Evolutionary conservation across 2,113 vertebrate species (phyloP).

Genomic region (Chaenocephalus aceratus): DNA sequence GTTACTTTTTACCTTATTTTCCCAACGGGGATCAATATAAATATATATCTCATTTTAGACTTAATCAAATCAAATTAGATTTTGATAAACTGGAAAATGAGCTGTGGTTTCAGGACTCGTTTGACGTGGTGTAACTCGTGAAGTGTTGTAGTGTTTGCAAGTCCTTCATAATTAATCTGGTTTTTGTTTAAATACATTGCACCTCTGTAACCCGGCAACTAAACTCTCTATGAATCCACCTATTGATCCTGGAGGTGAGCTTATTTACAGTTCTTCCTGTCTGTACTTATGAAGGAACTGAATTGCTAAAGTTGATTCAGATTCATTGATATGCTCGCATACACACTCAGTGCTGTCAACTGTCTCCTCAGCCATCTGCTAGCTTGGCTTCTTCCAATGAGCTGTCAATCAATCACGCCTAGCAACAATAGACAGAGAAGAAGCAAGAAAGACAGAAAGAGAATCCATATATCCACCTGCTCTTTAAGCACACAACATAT

Average conservation of each 20-base stretch:
- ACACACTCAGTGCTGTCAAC: slow-evolving; percentile 40
- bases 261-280: neutral
- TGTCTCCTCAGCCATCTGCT: slow-evolving; percentile 56
- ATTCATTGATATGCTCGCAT: slow-evolving; percentile 45
- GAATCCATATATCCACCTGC: slow-evolving; percentile 8
- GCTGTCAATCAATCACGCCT: slow-evolving; percentile 60
- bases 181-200: too few species aligned
- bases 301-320: slow-evolving; percentile 17
- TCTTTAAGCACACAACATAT: neutral
- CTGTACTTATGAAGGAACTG: slow-evolving; percentile 20
- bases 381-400: slow-evolving; percentile 32
- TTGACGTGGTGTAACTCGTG: too few species aligned
- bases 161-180: too few species aligned
- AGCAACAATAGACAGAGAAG: slow-evolving; percentile 41
- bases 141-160: too few species aligned
- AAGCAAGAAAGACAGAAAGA: neutral
- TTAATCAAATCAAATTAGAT: too few species aligned
- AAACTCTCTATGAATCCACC: slow-evolving; percentile 12
- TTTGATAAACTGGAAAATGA: too few species aligned
- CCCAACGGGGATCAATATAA: too few species aligned
- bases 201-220: too few species aligned
- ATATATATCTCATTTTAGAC: too few species aligned
- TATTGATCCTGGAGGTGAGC: neutral
- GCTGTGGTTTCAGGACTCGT: too few species aligned
- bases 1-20: too few species aligned